Evolutionary conservation across 2,888 invertebrate species (phyloP).

Genomic region (Euplexia lucipara): DNA sequence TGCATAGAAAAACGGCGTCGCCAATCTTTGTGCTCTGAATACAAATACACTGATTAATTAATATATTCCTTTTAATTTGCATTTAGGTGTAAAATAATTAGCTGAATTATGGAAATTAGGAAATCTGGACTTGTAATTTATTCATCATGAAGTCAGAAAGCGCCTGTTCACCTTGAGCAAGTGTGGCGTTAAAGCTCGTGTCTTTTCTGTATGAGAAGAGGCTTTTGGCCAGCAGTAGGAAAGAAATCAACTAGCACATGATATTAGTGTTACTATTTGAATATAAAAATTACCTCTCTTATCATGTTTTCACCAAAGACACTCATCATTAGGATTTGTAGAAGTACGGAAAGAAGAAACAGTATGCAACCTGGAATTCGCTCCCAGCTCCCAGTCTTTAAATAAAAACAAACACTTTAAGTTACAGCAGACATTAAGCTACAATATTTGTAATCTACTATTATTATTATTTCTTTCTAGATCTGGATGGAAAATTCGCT

Average conservation of each 20-base stretch:
- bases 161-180: no score
- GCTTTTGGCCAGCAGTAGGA: no score
- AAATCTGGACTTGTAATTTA: no score
- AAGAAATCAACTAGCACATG: no score
- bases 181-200: no score
- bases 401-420: constrained; percentile 11
- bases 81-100: constrained; percentile 15
- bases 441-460: no score
- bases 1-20: constrained; percentile 76
- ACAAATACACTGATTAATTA: constrained; percentile 23
- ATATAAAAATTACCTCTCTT: constrained; percentile 74
- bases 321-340: constrained; percentile 84
- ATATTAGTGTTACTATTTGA: no score
- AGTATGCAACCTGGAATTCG: constrained; percentile 77
- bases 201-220: no score
- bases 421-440: no score
- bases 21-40: constrained; percentile 78
- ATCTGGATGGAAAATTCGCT: no score
- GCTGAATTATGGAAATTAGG: neutral
- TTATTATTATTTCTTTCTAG: no score
- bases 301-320: constrained; percentile 82
- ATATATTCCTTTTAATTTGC: constrained; percentile 19
- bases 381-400: constrained; percentile 69
- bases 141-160: no score
- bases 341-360: constrained; percentile 76